Evolutionary conservation across 2,888 invertebrate species (phyloP), one percentile per base, ranked within the genome.

Genomic region (Agriopis marginaria): DNA sequence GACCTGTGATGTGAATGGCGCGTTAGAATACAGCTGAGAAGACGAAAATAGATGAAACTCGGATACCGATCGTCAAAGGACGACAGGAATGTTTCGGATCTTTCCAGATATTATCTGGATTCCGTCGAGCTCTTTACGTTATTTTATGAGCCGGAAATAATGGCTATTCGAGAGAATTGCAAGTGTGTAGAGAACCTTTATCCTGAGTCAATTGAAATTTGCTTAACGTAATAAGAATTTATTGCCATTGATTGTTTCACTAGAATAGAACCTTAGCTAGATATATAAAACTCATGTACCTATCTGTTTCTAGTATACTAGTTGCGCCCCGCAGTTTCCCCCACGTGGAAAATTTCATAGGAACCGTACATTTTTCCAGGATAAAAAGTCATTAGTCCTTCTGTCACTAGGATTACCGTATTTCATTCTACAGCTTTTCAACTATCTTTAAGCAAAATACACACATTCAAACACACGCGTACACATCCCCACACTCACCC

Each of bases 41-140:
- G 75, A 77, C 77, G 75, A 79, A 81, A 79, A 79, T 79, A 78
- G 75, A 77, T 79, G 78, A 74, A 76, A 72, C 71, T 51, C 66
- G 62, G 63, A 71, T 56, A 63, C 49, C 58, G 62, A 62, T 71
- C 72, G 76, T 81, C 80, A 80, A 77, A 79, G 75, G 66, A 73
- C 32, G 17, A 32, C 55, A 73, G 76, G 77, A 71, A 80, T 78
- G 75, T 76, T 74, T 75, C 71, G 67, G 74, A 63, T 73, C 66
- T 66, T 71, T 71, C 59, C 60, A 64, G 74, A 77, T 79, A 63
- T 66, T 70, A 66, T 66, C 70, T 63, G 62, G 62, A 65, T 58
- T 56, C 63, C 44, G 60, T n/a, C 42, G 65, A 63, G 59, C 47
- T 70, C 62, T 77, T 74, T 66, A 72, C 74, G 63, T 42, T 66